Percentiles rank a stretch among this genome's conserved stretches.
These are phyloP conservation scores for Petrocephalus sullivani DNA, from an alignment of 2,797 vertebrate genomes.

Conservation along the genomic window DNA sequence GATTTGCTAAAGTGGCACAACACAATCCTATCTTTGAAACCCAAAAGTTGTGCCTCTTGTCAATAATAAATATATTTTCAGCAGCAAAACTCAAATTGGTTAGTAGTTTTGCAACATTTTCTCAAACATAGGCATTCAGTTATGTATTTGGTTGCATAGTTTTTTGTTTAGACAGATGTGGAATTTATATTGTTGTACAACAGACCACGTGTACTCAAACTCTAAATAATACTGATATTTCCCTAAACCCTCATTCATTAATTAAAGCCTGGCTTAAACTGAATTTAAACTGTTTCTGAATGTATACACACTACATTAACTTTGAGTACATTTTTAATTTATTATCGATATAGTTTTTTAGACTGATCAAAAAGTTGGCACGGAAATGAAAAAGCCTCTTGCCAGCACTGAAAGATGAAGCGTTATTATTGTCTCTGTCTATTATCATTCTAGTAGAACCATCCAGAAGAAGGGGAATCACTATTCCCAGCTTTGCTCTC, in stretches of 20 bases:
- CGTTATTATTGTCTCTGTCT: background rate
- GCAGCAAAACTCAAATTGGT: constrained; percentile 1
- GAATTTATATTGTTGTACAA: background rate
- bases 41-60: background rate
- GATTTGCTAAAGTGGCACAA: background rate
- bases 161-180: background rate
- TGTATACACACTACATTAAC: background rate
- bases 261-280: background rate
- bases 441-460: constrained; percentile 4
- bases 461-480: background rate
- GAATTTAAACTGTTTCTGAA: background rate
- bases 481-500: background rate
- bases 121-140: background rate
- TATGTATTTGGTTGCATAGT: background rate
- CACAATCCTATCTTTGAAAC: background rate
- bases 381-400: background rate
- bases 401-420: background rate
- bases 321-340: background rate
- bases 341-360: background rate
- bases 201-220: background rate
- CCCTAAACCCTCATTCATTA: background rate
- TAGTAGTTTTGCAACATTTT: background rate
- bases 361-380: background rate
- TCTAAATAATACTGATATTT: background rate
- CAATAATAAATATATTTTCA: background rate